Percentiles rank a stretch among this genome's conserved stretches.
phyloP scores from a whole-genome alignment of 2,888 invertebrate species.

The Iselma pallidipennis region DNA sequence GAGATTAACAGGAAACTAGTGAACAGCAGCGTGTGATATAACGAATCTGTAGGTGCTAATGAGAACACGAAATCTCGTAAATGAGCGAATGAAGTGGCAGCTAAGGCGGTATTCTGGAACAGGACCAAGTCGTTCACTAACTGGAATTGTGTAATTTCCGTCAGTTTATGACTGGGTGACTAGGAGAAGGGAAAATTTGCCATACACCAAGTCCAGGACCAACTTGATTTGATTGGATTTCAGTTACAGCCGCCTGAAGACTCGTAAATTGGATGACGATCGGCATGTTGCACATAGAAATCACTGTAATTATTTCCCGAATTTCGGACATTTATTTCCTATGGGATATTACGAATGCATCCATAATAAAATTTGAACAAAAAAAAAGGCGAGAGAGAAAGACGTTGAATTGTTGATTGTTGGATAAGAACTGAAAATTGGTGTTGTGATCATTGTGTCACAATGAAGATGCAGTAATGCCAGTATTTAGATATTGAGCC shows the following conservation, averaged over 20 bases:
- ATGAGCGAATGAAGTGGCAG: conserved; percentile 41
- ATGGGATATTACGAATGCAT: conserved; percentile 31
- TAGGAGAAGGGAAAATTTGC: not conserved
- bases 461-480: not conserved
- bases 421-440: not conserved
- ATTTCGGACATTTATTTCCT: conserved; percentile 36
- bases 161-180: conserved; percentile 47
- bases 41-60: conserved; percentile 39
- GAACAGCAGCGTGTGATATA: conserved; percentile 20
- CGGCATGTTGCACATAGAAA: conserved; percentile 45
- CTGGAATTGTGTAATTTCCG: conserved; percentile 53
- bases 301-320: conserved; percentile 42
- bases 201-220: conserved; percentile 40
- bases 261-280: conserved; percentile 51
- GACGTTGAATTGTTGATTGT: not conserved
- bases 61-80: conserved; percentile 36
- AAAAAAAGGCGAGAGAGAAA: not conserved
- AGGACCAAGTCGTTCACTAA: conserved; percentile 47
- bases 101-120: conserved; percentile 41
- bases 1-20: conserved; percentile 12
- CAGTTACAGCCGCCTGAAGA: conserved; percentile 49
- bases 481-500: not conserved
- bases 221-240: conserved; percentile 54
- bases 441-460: not conserved
- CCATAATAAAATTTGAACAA: conserved; percentile 3